phyloP scores from a whole-genome alignment of 2,113 vertebrate genomes.

The Oncorhynchus keta region DNA sequence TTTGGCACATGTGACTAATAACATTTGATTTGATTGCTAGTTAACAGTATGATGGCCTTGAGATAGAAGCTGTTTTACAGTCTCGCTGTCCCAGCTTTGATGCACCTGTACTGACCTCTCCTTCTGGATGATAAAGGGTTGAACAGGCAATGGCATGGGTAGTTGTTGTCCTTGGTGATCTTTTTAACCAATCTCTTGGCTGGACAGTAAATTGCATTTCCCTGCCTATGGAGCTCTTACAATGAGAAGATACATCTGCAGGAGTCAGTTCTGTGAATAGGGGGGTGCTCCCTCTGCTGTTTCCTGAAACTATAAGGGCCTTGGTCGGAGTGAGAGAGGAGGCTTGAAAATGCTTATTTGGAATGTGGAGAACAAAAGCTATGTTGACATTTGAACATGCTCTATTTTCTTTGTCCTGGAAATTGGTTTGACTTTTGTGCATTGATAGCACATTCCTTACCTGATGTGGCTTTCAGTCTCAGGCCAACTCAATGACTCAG shows the following conservation, averaged over 20 bases:
- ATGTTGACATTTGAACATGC: not conserved
- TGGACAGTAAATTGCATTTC: not conserved
- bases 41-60: too few relatives aligned
- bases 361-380: constrained; percentile 16
- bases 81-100: too few relatives aligned
- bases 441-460: not conserved
- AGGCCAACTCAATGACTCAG: too few relatives aligned
- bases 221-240: not conserved
- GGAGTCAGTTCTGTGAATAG: not conserved
- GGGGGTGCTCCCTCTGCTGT: too few relatives aligned
- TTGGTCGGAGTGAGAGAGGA: constrained; percentile 6
- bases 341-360: constrained; percentile 27
- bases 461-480: not conserved
- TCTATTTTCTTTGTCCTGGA: constrained; percentile 1
- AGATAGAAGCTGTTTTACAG: too few relatives aligned
- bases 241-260: not conserved
- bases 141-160: too few relatives aligned
- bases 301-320: not conserved
- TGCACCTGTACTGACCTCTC: too few relatives aligned
- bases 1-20: too few relatives aligned
- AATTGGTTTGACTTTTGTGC: constrained; percentile 12
- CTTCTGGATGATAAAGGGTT: too few relatives aligned
- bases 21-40: too few relatives aligned
- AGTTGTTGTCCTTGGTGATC: too few relatives aligned
- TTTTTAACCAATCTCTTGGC: not conserved